Evolutionary conservation across 2,797 vertebrate genomes (phyloP), one percentile per base, ranked within the genome.

Genomic region (Hydrocynus forskahlii): DNA sequence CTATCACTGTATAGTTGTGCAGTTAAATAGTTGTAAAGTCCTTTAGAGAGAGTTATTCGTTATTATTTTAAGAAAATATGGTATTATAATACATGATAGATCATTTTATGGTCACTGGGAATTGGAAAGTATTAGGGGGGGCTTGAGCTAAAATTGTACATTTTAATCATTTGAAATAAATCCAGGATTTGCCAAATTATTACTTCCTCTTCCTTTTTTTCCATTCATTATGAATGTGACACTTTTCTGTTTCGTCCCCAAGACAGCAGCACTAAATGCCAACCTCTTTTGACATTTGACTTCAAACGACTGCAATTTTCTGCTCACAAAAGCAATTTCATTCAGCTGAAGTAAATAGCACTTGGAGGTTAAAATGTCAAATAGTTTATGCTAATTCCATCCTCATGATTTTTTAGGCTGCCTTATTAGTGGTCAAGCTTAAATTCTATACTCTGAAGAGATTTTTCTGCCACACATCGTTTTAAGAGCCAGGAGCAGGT

Each of bases 311-410:
- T 79, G 68, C 73, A 84, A 81, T 85, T 87, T 83, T 77, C 79
- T 80, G 72, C 72, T 81, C 83, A 80, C 79, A 85, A 87, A 83
- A 80, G 79, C 75, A 83, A 76, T 83, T 78, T 81, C 75, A 70
- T 81, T 63, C 83, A 84, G 74, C 71, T 78, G 75, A 81, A 72
- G 66, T 80, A 83, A 78, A 81, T 80, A 76, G 75, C 75, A 80
- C 67, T 77, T 62, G 64, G 25, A 79, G 83, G 84, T 81, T 85
- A 83, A 84, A 86, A 85, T 85, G 86, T 81, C 84, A 86, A 83
- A 87, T 75, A 80, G 81, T 77, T 86, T 80, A 86, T 88, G 81
- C 67, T 76, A 80, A 88, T 86, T 70, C 64, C 54, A 78, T 68
- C 43, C 66, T 83, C 45, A 19, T 72, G 71, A 73, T 79, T 83